These are phyloP conservation scores for Tetranychus piercei DNA, from an alignment of 2,888 invertebrate species.

Conservation along the genomic window DNA sequence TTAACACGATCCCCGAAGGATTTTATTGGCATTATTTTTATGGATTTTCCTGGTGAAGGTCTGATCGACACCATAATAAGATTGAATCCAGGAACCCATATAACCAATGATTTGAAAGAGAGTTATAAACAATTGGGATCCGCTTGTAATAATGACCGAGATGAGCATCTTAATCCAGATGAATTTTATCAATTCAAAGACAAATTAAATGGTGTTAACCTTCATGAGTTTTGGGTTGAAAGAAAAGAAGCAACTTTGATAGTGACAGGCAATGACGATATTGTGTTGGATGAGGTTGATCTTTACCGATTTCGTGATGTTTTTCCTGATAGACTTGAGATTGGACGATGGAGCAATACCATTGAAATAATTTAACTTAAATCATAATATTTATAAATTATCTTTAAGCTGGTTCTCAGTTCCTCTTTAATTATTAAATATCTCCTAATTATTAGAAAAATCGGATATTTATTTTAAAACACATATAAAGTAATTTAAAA, in stretches of 20 bases:
- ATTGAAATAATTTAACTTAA: background rate
- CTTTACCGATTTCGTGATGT: background rate
- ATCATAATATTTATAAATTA: background rate
- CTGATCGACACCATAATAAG: conserved; percentile 13
- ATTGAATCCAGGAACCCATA: conserved; percentile 9
- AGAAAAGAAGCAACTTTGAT: background rate
- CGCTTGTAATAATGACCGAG: background rate
- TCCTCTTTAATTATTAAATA: background rate
- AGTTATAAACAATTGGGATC: background rate
- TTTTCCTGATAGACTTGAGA: background rate
- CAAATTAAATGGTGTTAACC: background rate
- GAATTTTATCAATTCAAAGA: background rate
- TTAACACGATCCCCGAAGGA: background rate
- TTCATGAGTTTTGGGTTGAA: background rate
- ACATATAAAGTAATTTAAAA: too few species aligned
- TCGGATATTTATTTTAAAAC: too few species aligned
- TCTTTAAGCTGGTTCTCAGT: background rate
- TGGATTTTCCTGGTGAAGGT: conserved; percentile 19
- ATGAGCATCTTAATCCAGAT: background rate
- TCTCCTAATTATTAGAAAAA: too few species aligned
- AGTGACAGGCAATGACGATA: background rate
- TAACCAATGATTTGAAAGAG: background rate
- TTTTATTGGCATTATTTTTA: conserved; percentile 15
- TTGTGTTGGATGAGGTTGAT: background rate
- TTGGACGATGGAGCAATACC: background rate